A percentile compares a stretch with the other conserved stretches of the same genome.
phyloP scores from a whole-genome alignment of 1,140 invertebrate species.

The Macrobrachium nipponense region DNA sequence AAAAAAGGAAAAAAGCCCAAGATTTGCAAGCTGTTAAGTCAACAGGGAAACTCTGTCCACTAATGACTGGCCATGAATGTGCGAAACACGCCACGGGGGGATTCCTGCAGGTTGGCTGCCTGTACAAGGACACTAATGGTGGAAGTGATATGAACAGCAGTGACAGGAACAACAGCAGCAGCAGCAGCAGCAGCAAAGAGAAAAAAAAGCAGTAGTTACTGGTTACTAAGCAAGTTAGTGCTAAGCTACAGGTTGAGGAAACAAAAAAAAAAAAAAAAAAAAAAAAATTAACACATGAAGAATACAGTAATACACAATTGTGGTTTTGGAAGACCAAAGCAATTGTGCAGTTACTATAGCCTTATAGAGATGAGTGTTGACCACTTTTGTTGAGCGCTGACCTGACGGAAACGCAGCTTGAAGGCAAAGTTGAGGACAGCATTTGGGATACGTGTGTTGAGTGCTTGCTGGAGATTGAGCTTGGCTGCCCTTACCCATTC shows the following conservation, averaged over 20 bases:
- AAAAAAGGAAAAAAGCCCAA: background rate
- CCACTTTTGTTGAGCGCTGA: slow-evolving; percentile 57
- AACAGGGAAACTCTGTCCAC: slow-evolving; percentile 28
- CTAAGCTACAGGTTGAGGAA: slow-evolving; percentile 45
- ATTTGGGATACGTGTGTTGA: slow-evolving; percentile 88
- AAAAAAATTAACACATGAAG: slow-evolving; percentile 22
- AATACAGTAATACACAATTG: slow-evolving; percentile 1
- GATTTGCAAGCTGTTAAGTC: background rate
- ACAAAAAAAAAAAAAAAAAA: slow-evolving; percentile 23
- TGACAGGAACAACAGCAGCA: slow-evolving; percentile 37
- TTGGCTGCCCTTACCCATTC: slow-evolving; percentile 82
- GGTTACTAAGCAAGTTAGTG: slow-evolving; percentile 39
- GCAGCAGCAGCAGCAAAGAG: slow-evolving; percentile 25
- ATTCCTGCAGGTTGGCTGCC: slow-evolving; percentile 43
- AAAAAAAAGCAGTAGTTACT: slow-evolving; percentile 26
- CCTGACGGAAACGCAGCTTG: slow-evolving; percentile 73
- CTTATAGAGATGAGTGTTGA: background rate
- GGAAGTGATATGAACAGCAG: slow-evolving; percentile 35
- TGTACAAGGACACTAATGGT: slow-evolving; percentile 44
- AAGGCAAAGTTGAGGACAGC: slow-evolving; percentile 89
- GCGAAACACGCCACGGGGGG: slow-evolving; percentile 34
- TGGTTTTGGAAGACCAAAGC: background rate
- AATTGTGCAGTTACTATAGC: slow-evolving; percentile 29
- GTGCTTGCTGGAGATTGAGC: slow-evolving; percentile 87
- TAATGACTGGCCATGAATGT: slow-evolving; percentile 28